Conservation (phyloP, 2,113 vertebrate genomes). For the Steatornis caripensis region DNA sequence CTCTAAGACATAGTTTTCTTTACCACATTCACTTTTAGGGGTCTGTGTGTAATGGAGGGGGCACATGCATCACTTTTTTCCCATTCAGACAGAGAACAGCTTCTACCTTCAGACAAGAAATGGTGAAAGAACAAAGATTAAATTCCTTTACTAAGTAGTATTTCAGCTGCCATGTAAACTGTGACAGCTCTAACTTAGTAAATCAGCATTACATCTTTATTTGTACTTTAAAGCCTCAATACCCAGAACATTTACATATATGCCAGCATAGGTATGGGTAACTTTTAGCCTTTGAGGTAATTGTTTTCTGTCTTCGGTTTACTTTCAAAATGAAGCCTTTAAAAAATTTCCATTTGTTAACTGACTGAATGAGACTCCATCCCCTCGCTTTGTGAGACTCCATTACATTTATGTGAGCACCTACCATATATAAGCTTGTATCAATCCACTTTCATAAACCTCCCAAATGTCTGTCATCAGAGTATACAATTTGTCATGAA, state of each 20-base stretch:
- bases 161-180: not conserved
- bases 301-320: not conserved
- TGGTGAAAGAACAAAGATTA: not conserved
- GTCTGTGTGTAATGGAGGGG: not conserved
- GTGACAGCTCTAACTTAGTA: not conserved
- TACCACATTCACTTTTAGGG: not conserved
- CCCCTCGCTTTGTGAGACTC: not conserved
- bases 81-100: not conserved
- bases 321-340: not conserved
- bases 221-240: not conserved
- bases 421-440: not conserved
- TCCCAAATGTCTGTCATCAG: not conserved
- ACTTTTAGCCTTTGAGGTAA: not conserved
- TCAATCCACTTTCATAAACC: not conserved
- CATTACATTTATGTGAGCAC: not conserved
- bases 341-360: not conserved
- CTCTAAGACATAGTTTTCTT: not conserved
- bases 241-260: not conserved
- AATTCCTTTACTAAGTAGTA: not conserved
- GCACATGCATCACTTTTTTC: not conserved
- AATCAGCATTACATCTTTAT: not conserved
- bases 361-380: not conserved
- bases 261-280: not conserved
- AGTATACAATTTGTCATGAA: not conserved
- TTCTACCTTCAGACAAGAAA: not conserved